Percentiles rank a stretch among this genome's conserved stretches.
Conservation (phyloP, 30 jellyfish, hydroid and myxozoan species). For the Rhopilema esculentum region DNA sequence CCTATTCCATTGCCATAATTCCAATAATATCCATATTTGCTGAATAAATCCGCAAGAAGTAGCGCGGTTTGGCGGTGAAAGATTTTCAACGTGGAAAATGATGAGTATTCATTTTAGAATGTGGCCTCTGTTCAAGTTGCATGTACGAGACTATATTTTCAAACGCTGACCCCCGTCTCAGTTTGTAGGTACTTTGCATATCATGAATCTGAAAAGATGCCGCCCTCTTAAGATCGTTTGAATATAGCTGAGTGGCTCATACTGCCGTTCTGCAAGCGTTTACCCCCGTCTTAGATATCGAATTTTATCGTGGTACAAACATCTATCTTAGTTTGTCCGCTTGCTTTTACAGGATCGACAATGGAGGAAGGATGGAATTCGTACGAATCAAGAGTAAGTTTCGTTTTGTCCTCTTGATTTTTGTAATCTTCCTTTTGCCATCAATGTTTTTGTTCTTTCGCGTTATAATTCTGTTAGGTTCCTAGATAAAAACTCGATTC, state of each 20-base stretch:
- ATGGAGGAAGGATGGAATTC: constrained; percentile 90
- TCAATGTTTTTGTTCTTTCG: neutral
- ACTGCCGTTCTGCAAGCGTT: neutral
- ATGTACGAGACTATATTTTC: neutral
- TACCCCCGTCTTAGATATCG: neutral
- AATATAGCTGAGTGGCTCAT: neutral
- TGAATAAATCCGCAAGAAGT: too few species aligned
- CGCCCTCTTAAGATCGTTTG: neutral
- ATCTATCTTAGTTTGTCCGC: neutral
- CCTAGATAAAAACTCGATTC: too few species aligned
- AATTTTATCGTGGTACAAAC: neutral
- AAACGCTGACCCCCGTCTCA: neutral
- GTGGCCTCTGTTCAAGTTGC: too few species aligned
- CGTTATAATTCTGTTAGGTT: too few species aligned
- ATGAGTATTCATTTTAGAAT: too few species aligned
- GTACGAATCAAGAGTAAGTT: constrained; percentile 90
- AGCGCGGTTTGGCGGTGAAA: too few species aligned
- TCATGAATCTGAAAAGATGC: neutral
- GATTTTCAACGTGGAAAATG: too few species aligned
- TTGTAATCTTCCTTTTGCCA: neutral
- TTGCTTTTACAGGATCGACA: constrained; percentile 41
- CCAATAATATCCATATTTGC: too few species aligned
- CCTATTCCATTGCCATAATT: too few species aligned
- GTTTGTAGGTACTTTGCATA: neutral
- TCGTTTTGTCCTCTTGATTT: neutral